phyloP scores from a whole-genome alignment of 2,888 invertebrate species.

The Chaetogeoica ovagalla region DNA sequence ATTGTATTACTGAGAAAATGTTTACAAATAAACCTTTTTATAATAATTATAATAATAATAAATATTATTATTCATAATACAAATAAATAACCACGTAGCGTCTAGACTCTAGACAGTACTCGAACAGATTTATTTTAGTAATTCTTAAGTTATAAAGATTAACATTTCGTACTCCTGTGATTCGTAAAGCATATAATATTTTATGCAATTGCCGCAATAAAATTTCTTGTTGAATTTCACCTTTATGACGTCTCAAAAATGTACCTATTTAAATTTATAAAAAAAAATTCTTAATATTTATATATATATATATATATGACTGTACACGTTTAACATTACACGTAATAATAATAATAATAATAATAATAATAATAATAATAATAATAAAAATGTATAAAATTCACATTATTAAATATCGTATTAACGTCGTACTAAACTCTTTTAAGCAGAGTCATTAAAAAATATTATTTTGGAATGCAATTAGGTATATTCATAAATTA shows the following conservation, averaged over 20 bases:
- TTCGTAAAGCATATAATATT: constrained; percentile 8
- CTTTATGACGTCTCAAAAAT: background rate
- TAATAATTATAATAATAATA: background rate
- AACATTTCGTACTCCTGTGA: background rate
- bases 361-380: too few relatives aligned
- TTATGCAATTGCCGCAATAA: background rate
- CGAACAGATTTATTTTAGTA: constrained; percentile 6
- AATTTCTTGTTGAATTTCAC: background rate
- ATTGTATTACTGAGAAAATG: background rate
- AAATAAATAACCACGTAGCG: constrained; percentile 1
- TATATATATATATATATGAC: too few relatives aligned
- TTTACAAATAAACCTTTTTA: background rate
- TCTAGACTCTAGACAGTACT: constrained; percentile 26
- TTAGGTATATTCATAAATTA: too few relatives aligned
- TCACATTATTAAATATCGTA: too few relatives aligned
- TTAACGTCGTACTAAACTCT: too few relatives aligned
- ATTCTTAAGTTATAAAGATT: too few relatives aligned
- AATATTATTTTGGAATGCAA: too few relatives aligned
- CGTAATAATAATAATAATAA: too few relatives aligned
- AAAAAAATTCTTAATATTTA: background rate
- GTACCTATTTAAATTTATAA: constrained; percentile 1
- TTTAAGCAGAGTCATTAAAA: too few relatives aligned
- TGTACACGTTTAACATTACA: too few relatives aligned
- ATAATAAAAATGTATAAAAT: too few relatives aligned
- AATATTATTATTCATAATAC: background rate